Evolutionary conservation across 2,113 vertebrate genomes (phyloP), one percentile per base, ranked within the genome.

Genomic region (Sinocyclocheilus grahami): DNA sequence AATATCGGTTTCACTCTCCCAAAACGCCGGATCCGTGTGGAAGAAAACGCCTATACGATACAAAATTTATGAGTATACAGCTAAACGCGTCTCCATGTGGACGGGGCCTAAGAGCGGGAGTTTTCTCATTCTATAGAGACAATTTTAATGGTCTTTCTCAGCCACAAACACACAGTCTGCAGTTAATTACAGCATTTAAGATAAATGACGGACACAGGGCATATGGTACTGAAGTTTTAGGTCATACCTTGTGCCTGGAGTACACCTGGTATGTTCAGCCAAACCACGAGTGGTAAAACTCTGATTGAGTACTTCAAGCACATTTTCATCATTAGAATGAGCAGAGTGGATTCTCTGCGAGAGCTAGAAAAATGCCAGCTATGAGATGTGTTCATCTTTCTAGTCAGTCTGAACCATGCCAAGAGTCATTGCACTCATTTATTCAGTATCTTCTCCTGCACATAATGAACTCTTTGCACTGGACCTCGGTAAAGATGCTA

Each of bases 281-380:
- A 63, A 63, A 80, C 30, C 37, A 33, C 0, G 16, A 78, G 24
- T 33, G 8, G 24, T 24, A 22, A 80, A 39, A 7, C 22, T 74
- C 12, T 80, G 78, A 20, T 39, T 46, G 33, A 22, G 58, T 80
- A 62, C 33, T 80, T 42, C 2, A 6, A 12, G 22, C 30, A 60
- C 78, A 80, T 80, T 80, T 63, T 80, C 33, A 42, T 80, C 37
- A 82, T 67, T 63, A 27, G 14, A 63, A 5, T 82, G 13, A 82
- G n/a, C n/a, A 20, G 24, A 42, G 58, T 80, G 53, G 27, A 76
- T 13, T 77, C 46, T 53, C 46, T 3, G 2, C 0, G 16, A 42
- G 18, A 48, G 10, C 46, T 12, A 12, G 8, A 27, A 42, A 62
- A 48, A 46, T 14, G 37, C 39, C 13, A 65, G n/a, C 58, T 81